Base-by-base conservation (phyloP, 2,113 vertebrate species). In the Upupa epops region DNA sequence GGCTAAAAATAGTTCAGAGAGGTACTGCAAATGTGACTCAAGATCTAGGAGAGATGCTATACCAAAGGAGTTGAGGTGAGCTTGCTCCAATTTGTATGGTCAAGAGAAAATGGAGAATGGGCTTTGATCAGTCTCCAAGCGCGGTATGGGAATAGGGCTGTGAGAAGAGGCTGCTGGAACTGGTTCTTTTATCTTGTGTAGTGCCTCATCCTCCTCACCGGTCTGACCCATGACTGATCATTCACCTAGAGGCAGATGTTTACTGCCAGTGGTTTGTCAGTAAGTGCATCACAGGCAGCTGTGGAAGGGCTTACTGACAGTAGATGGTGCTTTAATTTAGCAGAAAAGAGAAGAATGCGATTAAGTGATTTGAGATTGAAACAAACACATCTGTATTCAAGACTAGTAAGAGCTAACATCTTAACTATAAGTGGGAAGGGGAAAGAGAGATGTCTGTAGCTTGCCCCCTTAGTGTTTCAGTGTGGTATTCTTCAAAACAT, bases 261-360 rank as follows among this genome's bases (percentile, higher is more conserved):
- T 92, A 58, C 48, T 71, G 13, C 13, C 52, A 55, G 60, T 36
- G 36, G 70, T 80, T 86, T 80, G 32, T 76, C 69, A 13, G 56
- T 51, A 29, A 55, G 65, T 59, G 83, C 48, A 68, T 93, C 70
- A 29, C 61, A 21, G 77, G 73, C 76, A 86, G 80, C 78, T 94
- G 93, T 93, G 92, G 40, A 95, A 81, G 83, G 76, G 49, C 49
- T 69, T 93, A 32, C 88, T 92, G 88, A 90, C 94, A 91, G 94
- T 83, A 95, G 93, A 95, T 93, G 94, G 88, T 95, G 94, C 94
- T 96, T 96, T 96, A 88, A 96, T 96, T 95, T 95, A 93, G 88
- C 92, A 84, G 88, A 86, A 92, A 68, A 69, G 69, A 3, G 0
- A 78, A 86, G 64, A 81, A 88, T 78, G 45, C 1, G 0, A 73